Evolutionary conservation across 2,888 invertebrate species (phyloP), one percentile per base, ranked within the genome.

Genomic region (Agonopterix alstromeriana): DNA sequence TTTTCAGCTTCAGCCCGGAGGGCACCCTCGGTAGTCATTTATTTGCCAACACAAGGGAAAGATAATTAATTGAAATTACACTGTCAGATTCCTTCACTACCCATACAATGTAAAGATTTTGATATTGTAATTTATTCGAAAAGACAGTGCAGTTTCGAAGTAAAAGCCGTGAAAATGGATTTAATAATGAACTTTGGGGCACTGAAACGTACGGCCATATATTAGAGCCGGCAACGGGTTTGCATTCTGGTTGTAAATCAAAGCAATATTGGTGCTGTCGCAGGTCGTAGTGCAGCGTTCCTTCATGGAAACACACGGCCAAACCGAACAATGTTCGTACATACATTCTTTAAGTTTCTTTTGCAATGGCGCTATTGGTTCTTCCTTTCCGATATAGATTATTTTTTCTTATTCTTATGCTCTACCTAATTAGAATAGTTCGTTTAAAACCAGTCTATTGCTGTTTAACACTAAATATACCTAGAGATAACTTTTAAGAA

Each of bases 41-140:
- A 68, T 83, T 78, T 79, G 67, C 70, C 72, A 70, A 52, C 73
- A 60, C 67, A 65, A 67, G 72, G 65, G 72, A 71, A 72, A 71
- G 68, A 77, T 81, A 80, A 82, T 81, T 83, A 83, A 84, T 83
- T 83, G 70, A 78, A 78, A 78, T 77, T 75, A 74, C 66, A 63
- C 73, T 70, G 75, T 71, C 77, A 76, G 59, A 60, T 63, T 70
- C 61, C 65, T 35, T 10, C 10, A 35, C 7, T 11, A 17, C 10
- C 9, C 43, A 45, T 7, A 14, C 36, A 10, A 8, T 45, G 41
- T 42, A 35, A 9, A 35, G 35, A 46, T 46, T 41, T 46, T 38
- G 38, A n/a, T n/a, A 38, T 38, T 38, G 10, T 38, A 38, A 11
- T 42, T 42, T 42, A 42, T 38, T 38, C 10, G 14, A 10, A 43